Percentiles rank a stretch among this genome's conserved stretches.
These are phyloP conservation scores for Mesocentrotus franciscanus DNA, from an alignment of 53 echinoderm and acorn worm species.

Conservation along the genomic window DNA sequence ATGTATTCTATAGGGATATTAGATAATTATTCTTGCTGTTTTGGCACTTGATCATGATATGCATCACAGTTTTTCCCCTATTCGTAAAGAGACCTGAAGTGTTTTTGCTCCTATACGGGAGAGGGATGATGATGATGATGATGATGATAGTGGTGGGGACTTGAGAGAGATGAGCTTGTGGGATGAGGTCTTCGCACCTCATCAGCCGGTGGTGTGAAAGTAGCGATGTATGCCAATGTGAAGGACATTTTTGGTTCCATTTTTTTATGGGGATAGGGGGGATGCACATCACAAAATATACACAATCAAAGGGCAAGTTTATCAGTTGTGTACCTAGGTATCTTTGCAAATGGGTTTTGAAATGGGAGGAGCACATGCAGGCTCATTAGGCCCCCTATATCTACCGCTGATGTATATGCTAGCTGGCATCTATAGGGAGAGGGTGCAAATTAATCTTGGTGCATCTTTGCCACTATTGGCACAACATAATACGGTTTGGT, in stretches of 20 bases:
- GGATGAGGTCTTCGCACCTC: conserved; percentile 1
- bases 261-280: too few species aligned
- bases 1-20: not conserved
- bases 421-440: not conserved
- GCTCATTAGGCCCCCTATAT: too few species aligned
- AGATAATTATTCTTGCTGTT: conserved; percentile 2
- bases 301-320: too few species aligned
- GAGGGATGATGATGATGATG: not conserved
- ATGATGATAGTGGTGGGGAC: not conserved
- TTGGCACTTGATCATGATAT: not conserved
- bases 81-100: not conserved
- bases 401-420: too few species aligned
- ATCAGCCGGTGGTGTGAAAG: not conserved
- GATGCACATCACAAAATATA: too few species aligned
- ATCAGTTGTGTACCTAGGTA: too few species aligned
- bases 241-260: too few species aligned
- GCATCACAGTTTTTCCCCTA: conserved; percentile 6
- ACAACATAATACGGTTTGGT: not conserved
- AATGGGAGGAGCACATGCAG: too few species aligned
- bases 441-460: not conserved
- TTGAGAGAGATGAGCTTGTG: not conserved
- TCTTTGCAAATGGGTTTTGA: too few species aligned
- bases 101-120: not conserved
- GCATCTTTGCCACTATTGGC: not conserved
- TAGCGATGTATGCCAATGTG: not conserved